Evolutionary conservation across 2,888 invertebrate genomes (phyloP).

Genomic region (Phlogophora meticulosa): DNA sequence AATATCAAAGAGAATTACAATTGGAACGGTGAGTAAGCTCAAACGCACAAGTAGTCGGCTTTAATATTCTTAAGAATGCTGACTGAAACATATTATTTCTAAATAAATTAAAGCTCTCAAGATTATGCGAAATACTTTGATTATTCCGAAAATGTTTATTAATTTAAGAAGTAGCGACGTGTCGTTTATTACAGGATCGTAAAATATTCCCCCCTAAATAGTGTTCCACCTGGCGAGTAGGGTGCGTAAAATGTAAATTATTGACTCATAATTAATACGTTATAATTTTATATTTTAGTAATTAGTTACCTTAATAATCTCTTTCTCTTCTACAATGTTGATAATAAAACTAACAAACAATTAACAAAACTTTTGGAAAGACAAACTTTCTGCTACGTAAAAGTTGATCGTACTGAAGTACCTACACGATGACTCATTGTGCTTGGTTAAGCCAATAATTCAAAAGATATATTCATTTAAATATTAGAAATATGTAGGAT

Average conservation of each 20-base stretch:
- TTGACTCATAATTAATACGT: neutral
- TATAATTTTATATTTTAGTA: neutral
- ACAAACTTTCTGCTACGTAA: conserved; percentile 45
- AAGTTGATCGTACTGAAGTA: conserved; percentile 53
- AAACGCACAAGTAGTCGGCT: neutral
- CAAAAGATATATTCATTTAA: conserved; percentile 10
- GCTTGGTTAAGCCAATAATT: conserved; percentile 49
- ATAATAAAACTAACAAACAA: conserved; percentile 2
- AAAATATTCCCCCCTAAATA: conserved; percentile 27
- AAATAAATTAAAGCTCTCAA: too few species aligned
- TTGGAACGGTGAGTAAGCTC: too few species aligned
- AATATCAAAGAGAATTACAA: conserved; percentile 17
- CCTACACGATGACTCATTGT: conserved; percentile 68
- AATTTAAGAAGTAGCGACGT: neutral
- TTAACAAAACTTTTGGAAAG: conserved; percentile 24
- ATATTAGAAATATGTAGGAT: conserved; percentile 24
- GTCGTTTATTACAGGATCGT: conserved; percentile 12
- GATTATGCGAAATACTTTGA: neutral
- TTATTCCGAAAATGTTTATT: neutral
- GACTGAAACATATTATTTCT: too few species aligned
- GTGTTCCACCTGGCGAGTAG: conserved; percentile 19
- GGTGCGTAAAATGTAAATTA: conserved; percentile 14
- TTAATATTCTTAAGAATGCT: neutral
- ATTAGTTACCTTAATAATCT: neutral
- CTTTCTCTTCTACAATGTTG: neutral